Evolutionary conservation across 2,113 vertebrate species (phyloP).

Genomic region (Dryoscopus gambensis): DNA sequence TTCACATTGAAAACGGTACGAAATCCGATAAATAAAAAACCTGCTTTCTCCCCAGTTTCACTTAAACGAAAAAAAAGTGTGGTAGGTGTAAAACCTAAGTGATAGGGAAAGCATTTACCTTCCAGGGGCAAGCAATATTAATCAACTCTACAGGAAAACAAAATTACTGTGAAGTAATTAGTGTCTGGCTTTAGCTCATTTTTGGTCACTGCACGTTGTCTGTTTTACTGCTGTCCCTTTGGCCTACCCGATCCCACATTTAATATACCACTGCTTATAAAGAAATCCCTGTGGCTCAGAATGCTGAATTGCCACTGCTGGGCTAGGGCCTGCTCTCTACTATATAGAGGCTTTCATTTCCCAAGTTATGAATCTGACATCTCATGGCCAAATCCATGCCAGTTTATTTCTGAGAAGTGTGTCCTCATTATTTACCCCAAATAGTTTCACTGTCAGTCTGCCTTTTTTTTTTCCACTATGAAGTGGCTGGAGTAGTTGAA

Average conservation of each 20-base stretch:
- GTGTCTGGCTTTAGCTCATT: slow-evolving; percentile 15
- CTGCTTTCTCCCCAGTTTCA: neutral
- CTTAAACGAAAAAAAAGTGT: neutral
- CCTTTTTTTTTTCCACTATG: neutral
- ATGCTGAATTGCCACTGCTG: slow-evolving; percentile 40
- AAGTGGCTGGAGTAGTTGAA: neutral
- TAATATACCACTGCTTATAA: slow-evolving; percentile 57
- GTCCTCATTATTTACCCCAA: slow-evolving; percentile 58
- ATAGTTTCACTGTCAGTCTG: slow-evolving; percentile 35
- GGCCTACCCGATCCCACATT: neutral
- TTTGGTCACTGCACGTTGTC: slow-evolving; percentile 32
- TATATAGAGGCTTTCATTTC: slow-evolving; percentile 61
- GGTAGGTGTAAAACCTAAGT: neutral
- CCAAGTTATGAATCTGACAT: slow-evolving; percentile 54
- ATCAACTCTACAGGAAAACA: neutral
- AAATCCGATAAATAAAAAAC: neutral
- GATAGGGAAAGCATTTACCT: neutral
- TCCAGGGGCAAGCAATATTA: neutral
- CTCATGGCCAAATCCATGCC: slow-evolving; percentile 54
- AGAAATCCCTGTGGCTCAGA: slow-evolving; percentile 50
- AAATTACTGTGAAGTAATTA: slow-evolving; percentile 37
- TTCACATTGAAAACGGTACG: neutral
- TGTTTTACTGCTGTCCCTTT: slow-evolving; percentile 44
- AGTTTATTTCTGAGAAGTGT: slow-evolving; percentile 47
- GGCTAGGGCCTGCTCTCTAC: neutral